Conservation (phyloP, 2,113 vertebrate species). For the Hemicordylus capensis region DNA sequence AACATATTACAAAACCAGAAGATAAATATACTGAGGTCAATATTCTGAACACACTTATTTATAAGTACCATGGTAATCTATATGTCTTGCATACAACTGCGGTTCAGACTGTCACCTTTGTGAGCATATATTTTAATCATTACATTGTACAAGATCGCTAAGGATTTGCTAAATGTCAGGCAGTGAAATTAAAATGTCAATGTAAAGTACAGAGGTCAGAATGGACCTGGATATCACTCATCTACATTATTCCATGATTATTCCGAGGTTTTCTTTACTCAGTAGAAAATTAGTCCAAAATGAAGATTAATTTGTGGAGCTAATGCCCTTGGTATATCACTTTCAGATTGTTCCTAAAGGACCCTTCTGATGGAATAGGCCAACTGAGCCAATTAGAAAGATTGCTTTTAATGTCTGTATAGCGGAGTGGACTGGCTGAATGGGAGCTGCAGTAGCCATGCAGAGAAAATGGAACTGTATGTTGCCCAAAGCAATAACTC, state of each 20-base stretch:
- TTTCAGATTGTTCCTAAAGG: neutral
- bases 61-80: slow-evolving; percentile 4
- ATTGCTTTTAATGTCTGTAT: neutral
- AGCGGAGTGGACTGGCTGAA: neutral
- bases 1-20: slow-evolving; percentile 19
- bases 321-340: slow-evolving; percentile 23
- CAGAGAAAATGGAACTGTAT: neutral
- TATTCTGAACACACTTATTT: neutral
- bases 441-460: neutral
- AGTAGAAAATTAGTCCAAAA: slow-evolving; percentile 43
- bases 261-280: slow-evolving; percentile 41
- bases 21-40: slow-evolving; percentile 35
- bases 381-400: slow-evolving; percentile 11
- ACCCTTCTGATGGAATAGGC: neutral
- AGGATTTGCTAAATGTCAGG: slow-evolving; percentile 76
- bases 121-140: slow-evolving; percentile 44
- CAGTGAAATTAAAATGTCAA: slow-evolving; percentile 76
- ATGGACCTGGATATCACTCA: slow-evolving; percentile 68
- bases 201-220: slow-evolving; percentile 67
- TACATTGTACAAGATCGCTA: slow-evolving; percentile 58
- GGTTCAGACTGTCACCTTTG: neutral
- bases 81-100: neutral
- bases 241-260: slow-evolving; percentile 53
- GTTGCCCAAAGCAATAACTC: neutral
- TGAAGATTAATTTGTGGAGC: slow-evolving; percentile 3